Base-by-base conservation (phyloP, 2,113 vertebrate genomes). In the Cyprinodon variegatus region DNA sequence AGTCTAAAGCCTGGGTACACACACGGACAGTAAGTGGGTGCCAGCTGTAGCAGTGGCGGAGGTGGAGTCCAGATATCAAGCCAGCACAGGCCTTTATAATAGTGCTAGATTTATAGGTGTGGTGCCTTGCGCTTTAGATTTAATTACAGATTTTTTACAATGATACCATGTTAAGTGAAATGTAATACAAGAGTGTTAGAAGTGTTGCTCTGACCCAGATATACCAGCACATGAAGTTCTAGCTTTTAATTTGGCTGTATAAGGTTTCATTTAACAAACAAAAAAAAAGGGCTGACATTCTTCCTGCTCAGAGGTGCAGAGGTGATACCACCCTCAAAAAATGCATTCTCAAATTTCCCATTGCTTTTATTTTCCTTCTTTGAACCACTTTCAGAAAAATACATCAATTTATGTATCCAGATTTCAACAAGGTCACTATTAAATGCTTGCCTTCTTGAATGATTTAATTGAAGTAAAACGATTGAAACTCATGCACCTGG, bases 401-500 rank as follows among this genome's bases (percentile, higher is more conserved):
- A 48, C 48, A 40, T 53, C 20, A 41, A 70, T 53, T 67, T 39
- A 1, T 89, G 92, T 83, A 94, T 93, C 94, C 92, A 70, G 76
- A 74, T 67, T 84, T 90, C 20, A 59, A 88, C 11, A 88, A 77
- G 53, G 80, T 65, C 83, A 81, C 65, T 74, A 90, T 86, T 89
- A 87, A 89, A 22, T 77, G 81, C 81, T 62, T 75, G 85, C 83
- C 90, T 45, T 88, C 83, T 64, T 89, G 84, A 90, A 93, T 92
- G 92, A 83, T 94, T 94, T 94, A 94, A 96, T 95, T 91, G 88
- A 88, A 61, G 86, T 81, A 79, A 93, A 89, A 91, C 74, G 73
- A 78, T 78, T 86, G 72, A 60, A 88, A 76, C 68, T 83, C 78
- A 10, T 75, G 90, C 91, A 91, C 78, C 71, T 83, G 95, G 95